Base-by-base conservation (phyloP, 1,140 invertebrate genomes). In the Lasioglossum albipes region DNA sequence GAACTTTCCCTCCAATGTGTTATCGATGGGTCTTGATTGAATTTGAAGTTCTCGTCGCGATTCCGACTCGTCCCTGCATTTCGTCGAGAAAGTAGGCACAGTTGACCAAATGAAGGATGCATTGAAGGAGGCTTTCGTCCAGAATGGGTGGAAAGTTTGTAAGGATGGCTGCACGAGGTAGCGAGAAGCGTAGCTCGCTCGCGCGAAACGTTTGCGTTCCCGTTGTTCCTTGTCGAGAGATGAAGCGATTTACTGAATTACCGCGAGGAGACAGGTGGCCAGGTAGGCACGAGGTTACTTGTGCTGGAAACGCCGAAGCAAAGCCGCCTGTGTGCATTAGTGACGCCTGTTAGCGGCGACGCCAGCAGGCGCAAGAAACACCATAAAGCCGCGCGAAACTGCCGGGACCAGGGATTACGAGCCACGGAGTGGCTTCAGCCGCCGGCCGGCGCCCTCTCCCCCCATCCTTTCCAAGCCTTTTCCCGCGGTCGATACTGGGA, bases 261-360 rank as follows among this genome's bases (percentile, higher is more conserved):
- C 69, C 69, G 16, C 31, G 12, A 18, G 41, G 75, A 72, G 76
- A 73, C 76, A 79, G 76, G 76, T 79, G 68, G 76, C n/a, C 42
- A 16, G 36, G 36, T 36, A 36, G 36, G 59, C 61, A 62, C 49
- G 59, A 42, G 69, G 76, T 59, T 69, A 45, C 41, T 67, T 2
- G 31, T n/a, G 76, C 10, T 65, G 68, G 45, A 65, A 72, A 64
- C 76, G 18, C 22, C 52, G 75, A 59, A 42, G 61, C 76, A 67
- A 59, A 42, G 61, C 76, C 71, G 84, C 73, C 57, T 81, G 49
- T 57, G 77, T 72, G 73, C 74, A 81, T 85, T 85, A 84, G 82
- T 81, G 78, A 85, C 79, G 78, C 78, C 83, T 79, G 83, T 81
- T 67, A 84, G 79, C 70, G 73, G 77, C 72, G 77, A 84, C 76